phyloP scores from a whole-genome alignment of 2,888 invertebrate species.

The Argyra leucocephala region DNA sequence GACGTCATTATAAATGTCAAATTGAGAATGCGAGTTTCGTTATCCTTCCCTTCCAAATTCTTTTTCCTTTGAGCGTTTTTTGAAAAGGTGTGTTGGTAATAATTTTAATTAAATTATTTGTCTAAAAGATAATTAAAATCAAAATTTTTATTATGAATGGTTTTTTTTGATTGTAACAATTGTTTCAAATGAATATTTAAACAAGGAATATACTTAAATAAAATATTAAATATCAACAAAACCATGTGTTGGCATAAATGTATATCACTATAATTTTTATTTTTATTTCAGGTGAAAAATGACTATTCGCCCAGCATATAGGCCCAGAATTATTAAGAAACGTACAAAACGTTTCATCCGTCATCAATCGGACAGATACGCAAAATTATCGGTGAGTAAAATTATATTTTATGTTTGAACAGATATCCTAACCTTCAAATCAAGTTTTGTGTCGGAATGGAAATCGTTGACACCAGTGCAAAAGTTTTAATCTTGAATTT shows the following conservation, averaged over 20 bases:
- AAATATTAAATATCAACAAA: neutral
- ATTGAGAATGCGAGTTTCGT: too few relatives aligned
- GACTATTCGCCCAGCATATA: constrained; percentile 83
- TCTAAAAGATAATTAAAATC: too few relatives aligned
- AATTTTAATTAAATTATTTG: too few relatives aligned
- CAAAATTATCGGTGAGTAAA: constrained; percentile 71
- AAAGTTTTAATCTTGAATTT: neutral
- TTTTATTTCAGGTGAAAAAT: constrained; percentile 50
- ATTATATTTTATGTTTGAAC: neutral
- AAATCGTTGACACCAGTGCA: too few relatives aligned
- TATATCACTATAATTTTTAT: constrained; percentile 13
- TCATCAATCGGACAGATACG: constrained; percentile 97
- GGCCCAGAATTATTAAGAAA: constrained; percentile 90
- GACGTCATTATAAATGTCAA: too few relatives aligned
- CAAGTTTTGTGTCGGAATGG: too few relatives aligned
- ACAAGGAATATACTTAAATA: neutral
- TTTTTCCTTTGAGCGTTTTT: too few relatives aligned
- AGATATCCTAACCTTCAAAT: neutral
- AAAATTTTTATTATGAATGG: too few relatives aligned
- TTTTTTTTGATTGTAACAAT: too few relatives aligned
- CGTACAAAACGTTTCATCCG: constrained; percentile 96
- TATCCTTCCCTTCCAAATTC: too few relatives aligned
- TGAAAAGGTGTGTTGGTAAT: too few relatives aligned
- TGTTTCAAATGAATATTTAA: neutral
- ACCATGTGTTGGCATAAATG: neutral